phyloP scores from a whole-genome alignment of 2,888 invertebrate genomes.

The Sclerodermus sp. region DNA sequence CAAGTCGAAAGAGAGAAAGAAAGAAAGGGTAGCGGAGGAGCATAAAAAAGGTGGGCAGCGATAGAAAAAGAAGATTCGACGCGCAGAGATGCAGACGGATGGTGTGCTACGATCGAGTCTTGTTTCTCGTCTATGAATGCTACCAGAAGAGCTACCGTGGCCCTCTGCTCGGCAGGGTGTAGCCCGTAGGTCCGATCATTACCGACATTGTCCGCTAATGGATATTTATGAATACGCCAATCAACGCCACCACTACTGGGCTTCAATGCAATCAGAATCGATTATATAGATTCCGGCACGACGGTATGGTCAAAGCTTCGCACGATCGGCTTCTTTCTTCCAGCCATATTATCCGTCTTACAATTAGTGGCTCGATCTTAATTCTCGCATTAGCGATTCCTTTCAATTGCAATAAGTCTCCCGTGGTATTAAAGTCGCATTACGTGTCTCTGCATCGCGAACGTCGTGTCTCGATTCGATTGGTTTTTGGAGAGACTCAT shows the following conservation, averaged over 20 bases:
- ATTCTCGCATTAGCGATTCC: too few relatives aligned
- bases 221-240: conserved; percentile 59
- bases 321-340: not conserved
- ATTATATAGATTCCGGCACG: conserved; percentile 51
- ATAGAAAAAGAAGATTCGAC: conserved; percentile 18
- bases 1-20: conserved; percentile 28
- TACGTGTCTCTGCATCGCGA: too few relatives aligned
- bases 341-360: not conserved
- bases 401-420: too few relatives aligned
- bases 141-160: conserved; percentile 41
- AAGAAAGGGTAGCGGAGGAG: conserved; percentile 7
- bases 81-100: conserved; percentile 14
- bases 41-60: conserved; percentile 8
- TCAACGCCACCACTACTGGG: conserved; percentile 56
- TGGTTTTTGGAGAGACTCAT: too few relatives aligned
- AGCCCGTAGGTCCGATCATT: conserved; percentile 53
- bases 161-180: conserved; percentile 44
- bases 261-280: conserved; percentile 58
- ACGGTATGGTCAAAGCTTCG: not conserved
- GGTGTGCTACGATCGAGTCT: conserved; percentile 28
- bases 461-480: too few relatives aligned
- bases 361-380: too few relatives aligned
- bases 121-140: conserved; percentile 45
- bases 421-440: too few relatives aligned
- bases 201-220: conserved; percentile 57